Evolutionary conservation across 1,140 invertebrate species (phyloP).

Genomic region (Achatina immaculata): DNA sequence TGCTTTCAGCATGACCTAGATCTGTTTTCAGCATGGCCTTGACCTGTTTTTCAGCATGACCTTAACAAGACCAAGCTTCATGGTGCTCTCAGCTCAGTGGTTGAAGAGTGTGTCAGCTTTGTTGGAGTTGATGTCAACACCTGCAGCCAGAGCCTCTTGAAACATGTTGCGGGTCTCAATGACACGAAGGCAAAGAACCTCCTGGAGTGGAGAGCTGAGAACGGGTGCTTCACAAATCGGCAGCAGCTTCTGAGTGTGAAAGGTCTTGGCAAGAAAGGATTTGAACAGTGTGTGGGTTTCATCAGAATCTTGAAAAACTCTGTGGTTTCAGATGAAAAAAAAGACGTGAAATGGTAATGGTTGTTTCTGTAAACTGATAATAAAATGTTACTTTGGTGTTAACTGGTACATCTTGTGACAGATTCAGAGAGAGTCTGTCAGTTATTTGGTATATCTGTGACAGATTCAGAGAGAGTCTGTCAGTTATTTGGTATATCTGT

Average conservation of each 20-base stretch:
- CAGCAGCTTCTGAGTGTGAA: conserved; percentile 82
- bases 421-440: too few species aligned
- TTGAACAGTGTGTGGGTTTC: conserved; percentile 91
- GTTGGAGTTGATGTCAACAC: conserved; percentile 92
- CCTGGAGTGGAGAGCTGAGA: conserved; percentile 80
- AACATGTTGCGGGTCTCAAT: conserved; percentile 82
- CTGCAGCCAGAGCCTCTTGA: conserved; percentile 83
- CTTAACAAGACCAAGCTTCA: conserved; percentile 83
- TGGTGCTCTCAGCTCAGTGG: conserved; percentile 79
- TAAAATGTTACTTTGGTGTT: too few species aligned
- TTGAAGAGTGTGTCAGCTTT: conserved; percentile 87
- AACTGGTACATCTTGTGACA: too few species aligned
- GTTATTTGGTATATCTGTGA: too few species aligned
- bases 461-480: too few species aligned
- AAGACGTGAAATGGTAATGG: neutral
- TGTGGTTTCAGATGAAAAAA: neutral
- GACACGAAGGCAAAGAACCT: conserved; percentile 82
- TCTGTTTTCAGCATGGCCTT: neutral
- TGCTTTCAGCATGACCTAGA: too few species aligned
- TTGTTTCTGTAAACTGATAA: neutral
- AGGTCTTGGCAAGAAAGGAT: conserved; percentile 85
- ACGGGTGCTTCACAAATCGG: conserved; percentile 81
- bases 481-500: too few species aligned
- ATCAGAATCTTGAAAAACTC: conserved; percentile 72
- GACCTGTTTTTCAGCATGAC: conserved; percentile 80